phyloP scores from a whole-genome alignment of 2,113 vertebrate species.

The Catharus bicknelli region DNA sequence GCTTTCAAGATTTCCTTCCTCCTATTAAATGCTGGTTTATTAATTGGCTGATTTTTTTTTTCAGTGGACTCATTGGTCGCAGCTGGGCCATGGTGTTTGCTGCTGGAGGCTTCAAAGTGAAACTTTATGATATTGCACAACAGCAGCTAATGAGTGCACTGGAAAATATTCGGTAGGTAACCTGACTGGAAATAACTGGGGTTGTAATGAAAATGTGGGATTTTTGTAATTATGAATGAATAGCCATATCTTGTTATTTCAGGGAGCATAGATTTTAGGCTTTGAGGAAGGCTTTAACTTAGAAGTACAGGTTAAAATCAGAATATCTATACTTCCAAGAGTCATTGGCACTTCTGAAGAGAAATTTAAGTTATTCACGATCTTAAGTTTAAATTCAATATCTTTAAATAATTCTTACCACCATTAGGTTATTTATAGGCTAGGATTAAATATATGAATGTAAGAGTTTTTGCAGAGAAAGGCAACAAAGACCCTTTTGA shows the following conservation, averaged over 20 bases:
- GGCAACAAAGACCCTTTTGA: neutral
- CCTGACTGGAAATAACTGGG: neutral
- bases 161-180: slow-evolving; percentile 82
- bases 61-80: slow-evolving; percentile 90
- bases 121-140: slow-evolving; percentile 87
- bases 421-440: neutral
- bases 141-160: slow-evolving; percentile 82
- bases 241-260: neutral
- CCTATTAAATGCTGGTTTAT: neutral
- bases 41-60: neutral
- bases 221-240: neutral
- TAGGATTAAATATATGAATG: neutral
- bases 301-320: neutral
- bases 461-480: neutral
- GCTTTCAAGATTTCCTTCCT: neutral
- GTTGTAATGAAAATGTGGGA: neutral
- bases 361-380: neutral
- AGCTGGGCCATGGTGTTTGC: slow-evolving; percentile 96
- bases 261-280: neutral
- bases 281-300: neutral
- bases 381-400: neutral
- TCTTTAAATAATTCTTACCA: neutral
- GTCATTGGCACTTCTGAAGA: neutral
- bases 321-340: neutral
- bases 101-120: slow-evolving; percentile 88